A percentile compares a stretch with the other conserved stretches of the same genome.
phyloP scores from a whole-genome alignment of 1,140 invertebrate species.

The Lepidurus apus region DNA sequence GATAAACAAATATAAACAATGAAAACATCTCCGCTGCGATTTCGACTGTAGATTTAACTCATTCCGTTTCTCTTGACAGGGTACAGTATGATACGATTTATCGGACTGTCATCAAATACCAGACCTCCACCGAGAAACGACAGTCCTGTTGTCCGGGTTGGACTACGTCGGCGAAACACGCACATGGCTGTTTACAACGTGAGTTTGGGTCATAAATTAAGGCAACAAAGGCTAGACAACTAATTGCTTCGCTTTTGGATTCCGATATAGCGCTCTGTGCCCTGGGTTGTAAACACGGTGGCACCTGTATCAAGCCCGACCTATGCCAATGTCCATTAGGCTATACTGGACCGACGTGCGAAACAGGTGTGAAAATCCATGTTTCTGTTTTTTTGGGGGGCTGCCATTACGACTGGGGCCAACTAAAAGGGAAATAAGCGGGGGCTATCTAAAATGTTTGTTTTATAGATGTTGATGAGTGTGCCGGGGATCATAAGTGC shows the following conservation, averaged over 20 bases:
- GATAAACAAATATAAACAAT: not conserved
- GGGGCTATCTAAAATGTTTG: slow-evolving; percentile 25
- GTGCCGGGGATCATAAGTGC: slow-evolving; percentile 46
- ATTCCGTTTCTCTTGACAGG: slow-evolving; percentile 43
- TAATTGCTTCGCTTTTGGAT: slow-evolving; percentile 34
- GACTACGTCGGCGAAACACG: slow-evolving; percentile 50
- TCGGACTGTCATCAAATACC: slow-evolving; percentile 46
- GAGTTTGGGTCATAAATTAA: slow-evolving; percentile 42
- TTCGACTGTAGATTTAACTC: slow-evolving; percentile 7
- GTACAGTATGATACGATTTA: slow-evolving; percentile 50
- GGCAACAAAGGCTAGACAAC: not conserved
- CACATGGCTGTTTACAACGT: slow-evolving; percentile 59
- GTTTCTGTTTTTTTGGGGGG: not conserved
- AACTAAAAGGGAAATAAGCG: not conserved
- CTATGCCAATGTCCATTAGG: slow-evolving; percentile 33
- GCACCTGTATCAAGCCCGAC: slow-evolving; percentile 34
- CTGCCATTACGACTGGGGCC: slow-evolving; percentile 3
- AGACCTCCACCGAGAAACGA: slow-evolving; percentile 47
- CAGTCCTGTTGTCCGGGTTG: slow-evolving; percentile 58
- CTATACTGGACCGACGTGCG: slow-evolving; percentile 33
- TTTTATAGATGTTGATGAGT: slow-evolving; percentile 35
- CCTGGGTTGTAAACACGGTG: slow-evolving; percentile 33
- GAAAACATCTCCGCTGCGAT: not conserved
- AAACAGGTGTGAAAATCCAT: slow-evolving; percentile 29
- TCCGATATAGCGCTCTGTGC: slow-evolving; percentile 33